Base-by-base conservation (phyloP, 2,888 invertebrate species). In the Caenorhabditis becei region DNA sequence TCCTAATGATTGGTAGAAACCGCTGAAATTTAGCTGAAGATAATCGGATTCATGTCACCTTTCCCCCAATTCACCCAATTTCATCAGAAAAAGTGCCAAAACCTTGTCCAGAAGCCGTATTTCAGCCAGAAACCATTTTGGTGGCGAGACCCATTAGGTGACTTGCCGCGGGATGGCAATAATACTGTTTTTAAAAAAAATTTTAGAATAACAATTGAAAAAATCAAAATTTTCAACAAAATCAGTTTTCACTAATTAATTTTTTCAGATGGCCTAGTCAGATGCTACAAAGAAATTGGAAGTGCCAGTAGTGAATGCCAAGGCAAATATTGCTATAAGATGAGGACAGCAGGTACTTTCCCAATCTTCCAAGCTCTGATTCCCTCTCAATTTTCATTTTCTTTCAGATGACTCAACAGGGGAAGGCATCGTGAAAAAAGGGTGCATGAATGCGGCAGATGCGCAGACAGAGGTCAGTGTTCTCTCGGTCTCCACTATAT, bases 371-470 rank as follows among this genome's bases (percentile, higher is more conserved):
- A 16, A 41, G 2, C 28, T 56, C 10, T 23, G 10, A n/a, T 18
- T 11, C 4, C 28, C 24, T 26, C 24, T 49, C 7, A 16, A n/a
- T 20, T 41, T 56, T 20, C 2, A 20, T 35, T n/a, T 32, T 47
- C 28, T 72, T 72, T 65, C 66, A 66, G 75, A 75, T 44, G 75
- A 75, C 26, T 23, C 75, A 10, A 54, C 59, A 8, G 37, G 18
- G 23, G 54, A 49, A 35, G 66, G 59, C 28, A 69, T 75, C 10
- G 71, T 77, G 11, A 80, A 80, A 18, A 80, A 77, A 59, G 77
- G 80, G 35, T 80, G 80, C 16, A 53, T 71, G 61, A 80, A 80
- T 61, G 77, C 49, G 2, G 61, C 77, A 2, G 80, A 80, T 62
- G 75, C 71, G 5, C 77, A 67, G 32, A 74, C 70, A 11, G 58